A percentile compares a stretch with the other conserved stretches of the same genome.
phyloP scores from a whole-genome alignment of 2,888 invertebrate species.

The Stomorhina lunata region DNA sequence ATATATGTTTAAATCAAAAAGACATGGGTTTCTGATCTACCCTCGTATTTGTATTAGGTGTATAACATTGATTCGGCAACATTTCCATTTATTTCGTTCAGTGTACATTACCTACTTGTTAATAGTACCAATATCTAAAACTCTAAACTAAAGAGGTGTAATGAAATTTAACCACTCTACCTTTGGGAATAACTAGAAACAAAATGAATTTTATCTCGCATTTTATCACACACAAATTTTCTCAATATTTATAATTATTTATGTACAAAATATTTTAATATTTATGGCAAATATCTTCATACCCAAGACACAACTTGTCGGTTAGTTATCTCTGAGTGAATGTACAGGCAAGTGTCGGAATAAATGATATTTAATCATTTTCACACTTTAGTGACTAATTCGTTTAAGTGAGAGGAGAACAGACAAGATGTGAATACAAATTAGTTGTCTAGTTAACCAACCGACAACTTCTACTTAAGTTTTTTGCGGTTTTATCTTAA shows the following conservation, averaged over 20 bases:
- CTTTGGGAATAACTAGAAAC: neutral
- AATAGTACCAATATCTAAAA: no score
- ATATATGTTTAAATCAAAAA: no score
- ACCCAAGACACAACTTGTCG: neutral
- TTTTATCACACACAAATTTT: constrained; percentile 10
- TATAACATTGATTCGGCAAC: no score
- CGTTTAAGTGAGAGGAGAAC: no score
- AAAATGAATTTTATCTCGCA: neutral
- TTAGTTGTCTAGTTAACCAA: constrained; percentile 26
- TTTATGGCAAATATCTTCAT: constrained; percentile 26
- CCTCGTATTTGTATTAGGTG: no score
- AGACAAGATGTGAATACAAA: constrained; percentile 45
- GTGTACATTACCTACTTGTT: no score
- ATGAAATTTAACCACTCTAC: neutral
- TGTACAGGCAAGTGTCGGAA: neutral
- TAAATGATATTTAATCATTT: constrained; percentile 39
- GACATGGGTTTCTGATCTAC: no score
- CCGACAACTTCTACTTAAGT: no score
- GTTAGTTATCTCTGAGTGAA: neutral
- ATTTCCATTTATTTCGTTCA: no score
- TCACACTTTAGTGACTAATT: constrained; percentile 37
- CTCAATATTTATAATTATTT: constrained; percentile 24
- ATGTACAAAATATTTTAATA: constrained; percentile 35
- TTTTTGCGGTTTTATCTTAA: neutral
- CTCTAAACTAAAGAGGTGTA: neutral